Conservation (phyloP, 2,113 vertebrate genomes). For the Pygoscelis adeliae region DNA sequence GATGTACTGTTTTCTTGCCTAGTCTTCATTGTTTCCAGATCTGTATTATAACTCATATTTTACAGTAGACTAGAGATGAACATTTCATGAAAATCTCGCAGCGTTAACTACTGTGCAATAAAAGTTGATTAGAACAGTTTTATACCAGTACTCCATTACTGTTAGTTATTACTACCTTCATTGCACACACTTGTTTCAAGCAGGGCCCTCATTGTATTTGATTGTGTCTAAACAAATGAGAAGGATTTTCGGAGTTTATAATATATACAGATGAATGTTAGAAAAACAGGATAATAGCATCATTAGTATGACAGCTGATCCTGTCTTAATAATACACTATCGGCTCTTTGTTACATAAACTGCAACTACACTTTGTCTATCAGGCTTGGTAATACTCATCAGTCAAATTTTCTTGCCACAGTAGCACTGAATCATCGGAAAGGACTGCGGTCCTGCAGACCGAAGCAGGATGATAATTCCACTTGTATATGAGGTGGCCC, state of each 20-base stretch:
- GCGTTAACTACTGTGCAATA: background rate
- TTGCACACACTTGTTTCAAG: background rate
- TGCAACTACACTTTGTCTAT: background rate
- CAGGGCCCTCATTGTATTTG: background rate
- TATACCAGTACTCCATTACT: background rate
- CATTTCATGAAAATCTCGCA: background rate
- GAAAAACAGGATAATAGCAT: background rate
- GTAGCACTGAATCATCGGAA: background rate
- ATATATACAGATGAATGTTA: background rate
- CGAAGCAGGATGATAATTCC: background rate
- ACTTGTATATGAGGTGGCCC: too few species aligned
- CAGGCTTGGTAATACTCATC: background rate
- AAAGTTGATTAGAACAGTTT: background rate
- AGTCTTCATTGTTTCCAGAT: background rate
- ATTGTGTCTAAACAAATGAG: background rate
- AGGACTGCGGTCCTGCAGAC: background rate
- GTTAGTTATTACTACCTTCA: background rate
- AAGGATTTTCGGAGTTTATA: background rate
- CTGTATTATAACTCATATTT: background rate
- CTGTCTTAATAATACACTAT: background rate
- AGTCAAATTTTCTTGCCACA: background rate
- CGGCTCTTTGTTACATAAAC: background rate
- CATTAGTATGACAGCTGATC: background rate
- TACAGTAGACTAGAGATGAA: background rate
- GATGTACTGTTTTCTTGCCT: background rate